Conservation (phyloP, 2,797 vertebrate genomes). For the Orientallactaga sibirica region DNA sequence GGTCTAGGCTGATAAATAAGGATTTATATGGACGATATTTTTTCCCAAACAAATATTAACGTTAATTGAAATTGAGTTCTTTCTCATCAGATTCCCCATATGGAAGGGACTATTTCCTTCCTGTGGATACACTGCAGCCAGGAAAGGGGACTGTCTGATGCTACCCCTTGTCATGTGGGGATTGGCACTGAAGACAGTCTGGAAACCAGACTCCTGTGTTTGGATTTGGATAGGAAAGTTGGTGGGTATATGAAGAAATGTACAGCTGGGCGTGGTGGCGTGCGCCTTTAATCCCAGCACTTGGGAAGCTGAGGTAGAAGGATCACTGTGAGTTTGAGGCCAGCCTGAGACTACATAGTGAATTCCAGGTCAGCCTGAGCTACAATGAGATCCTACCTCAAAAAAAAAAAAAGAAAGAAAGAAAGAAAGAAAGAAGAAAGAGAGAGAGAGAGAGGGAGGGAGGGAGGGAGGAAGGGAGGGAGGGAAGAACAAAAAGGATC, state of each 20-base stretch:
- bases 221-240: not conserved
- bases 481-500: too few species aligned
- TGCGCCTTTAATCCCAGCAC: too few species aligned
- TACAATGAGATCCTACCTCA: too few species aligned
- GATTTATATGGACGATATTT: fast-evolving
- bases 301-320: too few species aligned
- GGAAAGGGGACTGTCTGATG: not conserved
- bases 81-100: not conserved
- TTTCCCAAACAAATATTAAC: not conserved
- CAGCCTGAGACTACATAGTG: too few species aligned
- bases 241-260: fast-evolving
- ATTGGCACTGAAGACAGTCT: not conserved
- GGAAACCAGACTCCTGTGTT: not conserved
- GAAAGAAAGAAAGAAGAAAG: too few species aligned
- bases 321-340: too few species aligned
- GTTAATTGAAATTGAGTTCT: not conserved
- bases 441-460: too few species aligned
- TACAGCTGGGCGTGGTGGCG: too few species aligned
- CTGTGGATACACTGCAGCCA: not conserved
- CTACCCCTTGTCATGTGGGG: not conserved
- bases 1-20: not conserved
- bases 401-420: too few species aligned
- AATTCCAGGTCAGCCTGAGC: too few species aligned
- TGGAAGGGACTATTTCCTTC: not conserved
- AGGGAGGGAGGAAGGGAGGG: too few species aligned